Conservation (phyloP, 2,797 vertebrate genomes). For the Tachyglossus aculeatus region DNA sequence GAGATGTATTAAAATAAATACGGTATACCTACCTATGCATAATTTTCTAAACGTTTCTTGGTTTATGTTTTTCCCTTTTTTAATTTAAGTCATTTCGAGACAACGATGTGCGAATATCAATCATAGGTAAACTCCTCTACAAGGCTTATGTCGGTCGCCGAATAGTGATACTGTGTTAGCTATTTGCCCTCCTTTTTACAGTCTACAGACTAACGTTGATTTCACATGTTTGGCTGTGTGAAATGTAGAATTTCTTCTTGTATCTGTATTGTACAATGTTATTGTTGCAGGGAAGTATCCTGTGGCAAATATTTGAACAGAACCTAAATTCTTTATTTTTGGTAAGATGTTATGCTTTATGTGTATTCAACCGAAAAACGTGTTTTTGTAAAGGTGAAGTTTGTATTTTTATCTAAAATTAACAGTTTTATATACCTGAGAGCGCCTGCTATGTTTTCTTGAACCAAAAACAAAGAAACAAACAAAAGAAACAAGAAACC, state of each 20-base stretch:
- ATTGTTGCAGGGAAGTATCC: conserved; percentile 80
- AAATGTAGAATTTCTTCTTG: conserved; percentile 80
- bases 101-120: conserved; percentile 69
- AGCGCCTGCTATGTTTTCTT: conserved; percentile 78
- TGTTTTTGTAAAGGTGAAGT: conserved; percentile 83
- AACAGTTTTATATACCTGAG: conserved; percentile 80
- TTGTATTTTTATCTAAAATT: conserved; percentile 87
- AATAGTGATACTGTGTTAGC: conserved; percentile 71
- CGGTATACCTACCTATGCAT: conserved; percentile 76
- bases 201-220: conserved; percentile 63
- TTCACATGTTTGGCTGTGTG: conserved; percentile 80
- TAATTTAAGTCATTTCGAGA: conserved; percentile 72
- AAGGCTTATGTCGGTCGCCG: conserved; percentile 70
- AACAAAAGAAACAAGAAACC: background rate
- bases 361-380: conserved; percentile 88
- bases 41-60: conserved; percentile 73
- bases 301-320: conserved; percentile 77
- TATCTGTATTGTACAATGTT: conserved; percentile 79
- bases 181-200: conserved; percentile 59
- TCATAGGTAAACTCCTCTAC: conserved; percentile 66
- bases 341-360: conserved; percentile 86
- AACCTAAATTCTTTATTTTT: conserved; percentile 96
- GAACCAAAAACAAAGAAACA: conserved; percentile 62
- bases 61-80: conserved; percentile 59
- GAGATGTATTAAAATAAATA: conserved; percentile 82